Base-by-base conservation (phyloP, 2,888 invertebrate genomes). In the Strigamia transsilvanica region DNA sequence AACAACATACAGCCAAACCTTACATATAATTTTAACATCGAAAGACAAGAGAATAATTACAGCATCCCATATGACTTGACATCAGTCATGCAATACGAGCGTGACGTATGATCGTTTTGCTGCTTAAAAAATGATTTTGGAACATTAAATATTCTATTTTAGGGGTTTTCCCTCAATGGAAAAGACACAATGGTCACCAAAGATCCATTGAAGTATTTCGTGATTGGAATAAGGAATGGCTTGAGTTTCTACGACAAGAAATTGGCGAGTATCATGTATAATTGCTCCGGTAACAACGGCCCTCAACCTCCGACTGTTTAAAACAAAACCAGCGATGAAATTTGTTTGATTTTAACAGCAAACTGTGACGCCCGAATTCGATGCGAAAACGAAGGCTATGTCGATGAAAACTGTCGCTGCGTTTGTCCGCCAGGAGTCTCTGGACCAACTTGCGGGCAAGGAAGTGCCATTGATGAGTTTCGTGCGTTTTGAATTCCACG, bases 11-110 rank as follows among this genome's bases (percentile, higher is more conserved):
- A 42, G 9, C 42, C 42, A 42, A 1, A 9, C 1, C 2, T 42
- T 2, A 1, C 1, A 2, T 13, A 13, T 13, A 42, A 42, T 42
- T 42, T 42, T 6, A 42, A 3, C 1, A 42, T 3, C 1, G 42
- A 42, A 42, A 42, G 1, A 42, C 1, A 42, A 9, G 42, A 3
- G 12, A 42, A 42, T 84, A 34, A 86, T 83, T 84, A 87, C 23
- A 86, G 85, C 21, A 86, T 85, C 18, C 82, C 83, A 0, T 88
- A 88, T 83, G 87, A 88, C 81, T 85, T 86, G 21, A 84, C 84
- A 9, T 87, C 87, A 4, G 85, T 88, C n/a, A 87, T 88, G 87
- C 88, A 88, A 83, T 88, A 88, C 84, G 87, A 86, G 0, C 84
- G 86, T 12, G 13, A 42, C 5, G 42, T 42, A 42, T 3, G 27